Evolutionary conservation across 2,113 vertebrate species (phyloP), one percentile per base, ranked within the genome.

Genomic region (Phaethon lepturus): DNA sequence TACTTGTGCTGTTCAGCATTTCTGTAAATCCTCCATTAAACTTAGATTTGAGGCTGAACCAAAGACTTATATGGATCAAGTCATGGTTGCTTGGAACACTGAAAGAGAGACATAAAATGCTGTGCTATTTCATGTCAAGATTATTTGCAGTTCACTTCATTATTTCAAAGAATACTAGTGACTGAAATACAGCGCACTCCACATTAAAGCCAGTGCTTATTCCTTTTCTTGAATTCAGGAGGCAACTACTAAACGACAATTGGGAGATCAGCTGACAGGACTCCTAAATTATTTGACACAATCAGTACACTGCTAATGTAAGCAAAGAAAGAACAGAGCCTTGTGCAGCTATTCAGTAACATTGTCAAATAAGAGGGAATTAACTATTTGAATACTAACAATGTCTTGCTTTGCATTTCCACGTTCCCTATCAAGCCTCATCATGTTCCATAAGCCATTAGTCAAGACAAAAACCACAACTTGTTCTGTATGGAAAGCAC

Each of bases 1-100:
- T 93, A 82, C 58, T 86, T 94, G 71, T 26, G 71, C 80, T 91
- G 83, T 93, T 95, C 94, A 95, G 96, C 68, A 74, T 71, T 96
- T 96, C 75, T 96, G 68, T 73, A 97, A 97, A 98, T 95, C 75
- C 76, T 87, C 75, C 92, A 95, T 96, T 97, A 97, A 98, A 96
- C 66, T 77, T 91, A 74, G 33, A 97, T 86, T 93, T 90, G 92
- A 95, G 44, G 56, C 64, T 38, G 62, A 96, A 97, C 71, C 74
- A 98, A 97, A 95, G 78, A 89, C 87, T 88, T 94, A 81, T 1
- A 92, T 35, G 44, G 91, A 98, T 96, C 83, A 96, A 95, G 69
- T 90, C 91, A 97, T 71, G 85, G n/a, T 67, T 96, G 90, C 72
- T 95, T 96, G 69, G 95, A 97, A 95, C 78, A 93, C 50, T 93